Conservation (phyloP, 2,113 vertebrate species). For the Verasper variegatus region DNA sequence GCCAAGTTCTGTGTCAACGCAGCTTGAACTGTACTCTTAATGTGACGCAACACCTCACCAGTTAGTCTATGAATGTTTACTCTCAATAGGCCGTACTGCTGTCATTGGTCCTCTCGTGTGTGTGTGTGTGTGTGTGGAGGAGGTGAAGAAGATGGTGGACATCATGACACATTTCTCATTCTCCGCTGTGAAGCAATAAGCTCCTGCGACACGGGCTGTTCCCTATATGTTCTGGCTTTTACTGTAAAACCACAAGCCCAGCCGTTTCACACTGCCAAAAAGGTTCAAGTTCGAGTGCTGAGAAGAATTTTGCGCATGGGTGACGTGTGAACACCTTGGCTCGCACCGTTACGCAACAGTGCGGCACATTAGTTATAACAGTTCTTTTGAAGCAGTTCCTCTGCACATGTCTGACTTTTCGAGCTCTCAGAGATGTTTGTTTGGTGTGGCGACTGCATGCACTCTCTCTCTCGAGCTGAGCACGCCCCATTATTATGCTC, state of each 20-base stretch:
- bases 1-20: slow-evolving; percentile 54
- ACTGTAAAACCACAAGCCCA: slow-evolving; percentile 40
- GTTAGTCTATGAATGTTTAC: slow-evolving; percentile 51
- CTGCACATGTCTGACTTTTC: slow-evolving; percentile 25
- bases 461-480: slow-evolving; percentile 8
- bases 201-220: background rate
- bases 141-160: slow-evolving; percentile 1
- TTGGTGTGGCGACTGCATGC: slow-evolving; percentile 9
- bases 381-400: slow-evolving; percentile 49
- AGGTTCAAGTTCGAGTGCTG: slow-evolving; percentile 63
- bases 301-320: slow-evolving; percentile 59
- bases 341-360: slow-evolving; percentile 55
- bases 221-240: slow-evolving; percentile 14
- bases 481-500: background rate
- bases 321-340: slow-evolving; percentile 63
- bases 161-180: background rate
- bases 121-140: slow-evolving; percentile 24
- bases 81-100: slow-evolving; percentile 21
- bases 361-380: slow-evolving; percentile 33
- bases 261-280: slow-evolving; percentile 36
- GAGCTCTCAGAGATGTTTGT: slow-evolving; percentile 17
- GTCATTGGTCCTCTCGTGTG: background rate
- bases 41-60: slow-evolving; percentile 47
- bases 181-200: background rate
- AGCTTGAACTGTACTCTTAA: slow-evolving; percentile 33